Base-by-base conservation (phyloP, 2,888 invertebrate genomes). In the Amphimallon solstitiale region DNA sequence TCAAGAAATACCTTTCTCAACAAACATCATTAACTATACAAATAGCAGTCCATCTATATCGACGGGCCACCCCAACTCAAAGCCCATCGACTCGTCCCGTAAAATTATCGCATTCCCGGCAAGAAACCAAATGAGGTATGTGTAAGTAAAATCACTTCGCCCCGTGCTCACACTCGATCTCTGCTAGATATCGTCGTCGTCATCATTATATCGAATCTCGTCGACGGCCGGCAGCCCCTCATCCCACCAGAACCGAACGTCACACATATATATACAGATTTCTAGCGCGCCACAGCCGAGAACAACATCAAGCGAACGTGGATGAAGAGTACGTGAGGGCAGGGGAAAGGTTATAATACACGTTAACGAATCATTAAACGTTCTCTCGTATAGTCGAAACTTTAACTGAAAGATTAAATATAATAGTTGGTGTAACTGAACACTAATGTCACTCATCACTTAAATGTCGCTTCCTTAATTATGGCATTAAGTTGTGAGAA, bases 371-470 rank as follows among this genome's bases (percentile, higher is more conserved):
- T 80, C 81, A 81, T 81, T 81, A 80, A 77, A 76, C 80, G 72
- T n/a, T n/a, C 70, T 66, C 71, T 71, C 75, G 51, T 35, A 49
- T 29, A 43, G 75, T 68, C 69, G 71, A 71, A 81, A 80, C 78
- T 80, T 79, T 79, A 80, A 81, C 80, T 80, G 77, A 77, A 29
- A 80, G 81, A 81, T 82, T 81, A 82, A 81, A 81, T 81, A 81
- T 81, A 81, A 81, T 80, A 81, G 81, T 80, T 80, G 75, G 73
- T 77, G 78, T 77, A 78, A 78, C 77, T 78, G 80, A 78, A 78
- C 78, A 78, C 76, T 81, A 81, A 82, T 82, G 81, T 81, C 81
- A 81, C 77, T 78, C 81, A 82, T 82, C 81, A 77, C 78, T 82
- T 82, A 81, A 80, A 80, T 76, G 81, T 81, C 81, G 80, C 79